Conservation (phyloP, 2,888 invertebrate genomes). For the Andrena minutula region DNA sequence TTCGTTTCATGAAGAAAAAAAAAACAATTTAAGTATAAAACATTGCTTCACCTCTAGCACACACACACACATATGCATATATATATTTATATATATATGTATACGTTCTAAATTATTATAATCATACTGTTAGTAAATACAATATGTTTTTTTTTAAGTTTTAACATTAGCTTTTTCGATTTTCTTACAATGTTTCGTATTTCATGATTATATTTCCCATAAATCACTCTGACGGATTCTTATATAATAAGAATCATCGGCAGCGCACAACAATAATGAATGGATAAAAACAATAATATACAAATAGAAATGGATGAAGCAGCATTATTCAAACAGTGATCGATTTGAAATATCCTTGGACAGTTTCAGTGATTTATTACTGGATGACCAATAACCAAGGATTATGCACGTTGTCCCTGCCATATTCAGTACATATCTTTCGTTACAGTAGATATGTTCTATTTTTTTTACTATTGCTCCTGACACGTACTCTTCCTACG, state of each 20-base stretch:
- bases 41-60: background rate
- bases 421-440: slow-evolving; percentile 6
- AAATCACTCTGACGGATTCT: background rate
- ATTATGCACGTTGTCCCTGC: slow-evolving; percentile 15
- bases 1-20: slow-evolving; percentile 19
- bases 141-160: slow-evolving; percentile 3
- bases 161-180: slow-evolving; percentile 9
- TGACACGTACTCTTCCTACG: background rate
- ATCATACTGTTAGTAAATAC: slow-evolving; percentile 30
- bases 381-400: slow-evolving; percentile 12
- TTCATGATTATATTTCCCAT: background rate
- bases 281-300: slow-evolving; percentile 23
- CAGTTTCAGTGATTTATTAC: slow-evolving; percentile 7
- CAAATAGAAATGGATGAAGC: slow-evolving; percentile 14
- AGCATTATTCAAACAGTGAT: background rate
- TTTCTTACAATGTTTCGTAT: slow-evolving; percentile 22
- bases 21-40: slow-evolving; percentile 6
- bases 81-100: background rate
- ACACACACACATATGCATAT: background rate
- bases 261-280: slow-evolving; percentile 3
- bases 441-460: background rate
- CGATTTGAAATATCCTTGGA: slow-evolving; percentile 9
- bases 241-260: slow-evolving; percentile 25
- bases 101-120: slow-evolving; percentile 17
- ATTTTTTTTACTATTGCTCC: background rate